phyloP scores from a whole-genome alignment of 2,797 vertebrate species.

The Urophycis tenuis region DNA sequence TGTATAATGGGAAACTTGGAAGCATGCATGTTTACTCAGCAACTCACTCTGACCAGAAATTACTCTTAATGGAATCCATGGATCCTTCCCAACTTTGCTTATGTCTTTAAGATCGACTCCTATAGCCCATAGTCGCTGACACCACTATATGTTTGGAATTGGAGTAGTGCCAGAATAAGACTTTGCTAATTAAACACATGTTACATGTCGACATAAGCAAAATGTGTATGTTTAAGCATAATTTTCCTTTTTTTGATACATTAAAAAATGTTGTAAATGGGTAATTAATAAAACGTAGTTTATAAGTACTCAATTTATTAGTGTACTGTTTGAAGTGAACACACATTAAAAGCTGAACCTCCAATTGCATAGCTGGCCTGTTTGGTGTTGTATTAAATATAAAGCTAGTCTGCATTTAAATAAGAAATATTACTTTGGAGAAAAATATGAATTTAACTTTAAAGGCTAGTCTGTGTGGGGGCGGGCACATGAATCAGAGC shows the following conservation, averaged over 20 bases:
- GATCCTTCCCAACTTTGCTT: constrained; percentile 60
- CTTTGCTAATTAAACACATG: constrained; percentile 15
- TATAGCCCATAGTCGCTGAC: constrained; percentile 43
- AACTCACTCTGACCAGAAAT: constrained; percentile 59
- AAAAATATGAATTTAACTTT: not conserved
- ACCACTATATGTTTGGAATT: constrained; percentile 43
- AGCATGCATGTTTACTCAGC: constrained; percentile 66
- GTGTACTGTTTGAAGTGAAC: not conserved
- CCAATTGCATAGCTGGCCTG: not conserved
- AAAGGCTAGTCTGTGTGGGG: constrained; percentile 13
- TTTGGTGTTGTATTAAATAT: not conserved
- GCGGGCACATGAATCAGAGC: constrained; percentile 35
- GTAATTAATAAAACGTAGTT: not conserved
- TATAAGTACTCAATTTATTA: not conserved
- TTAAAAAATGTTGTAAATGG: not conserved
- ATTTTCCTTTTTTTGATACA: not conserved
- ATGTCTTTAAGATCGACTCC: constrained; percentile 37
- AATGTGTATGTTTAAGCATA: not conserved
- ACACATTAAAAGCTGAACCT: not conserved
- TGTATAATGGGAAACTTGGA: constrained; percentile 57
- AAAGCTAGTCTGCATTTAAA: not conserved
- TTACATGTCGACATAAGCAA: not conserved
- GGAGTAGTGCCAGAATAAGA: constrained; percentile 32
- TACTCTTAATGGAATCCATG: constrained; percentile 70
- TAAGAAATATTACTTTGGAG: not conserved